Evolutionary conservation across 1,140 invertebrate species (phyloP).

Genomic region (Pollicipes pollicipes): DNA sequence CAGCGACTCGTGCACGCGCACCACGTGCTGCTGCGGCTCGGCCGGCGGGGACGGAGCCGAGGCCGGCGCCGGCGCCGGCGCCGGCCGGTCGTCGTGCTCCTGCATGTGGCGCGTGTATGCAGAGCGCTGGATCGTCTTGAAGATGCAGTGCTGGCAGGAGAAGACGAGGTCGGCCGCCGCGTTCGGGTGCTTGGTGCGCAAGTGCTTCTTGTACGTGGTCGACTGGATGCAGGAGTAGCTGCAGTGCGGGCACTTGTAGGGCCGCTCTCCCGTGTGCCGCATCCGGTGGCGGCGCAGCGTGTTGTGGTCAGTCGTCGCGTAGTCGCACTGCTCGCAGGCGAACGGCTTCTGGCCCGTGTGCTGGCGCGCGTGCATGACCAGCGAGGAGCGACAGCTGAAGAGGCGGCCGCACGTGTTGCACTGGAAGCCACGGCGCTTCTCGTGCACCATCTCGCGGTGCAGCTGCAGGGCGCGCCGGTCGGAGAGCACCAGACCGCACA

Average conservation of each 20-base stretch:
- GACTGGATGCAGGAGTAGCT: constrained; percentile 47
- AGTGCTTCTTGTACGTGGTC: constrained; percentile 44
- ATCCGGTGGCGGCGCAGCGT: constrained; percentile 58
- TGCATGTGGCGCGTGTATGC: not conserved
- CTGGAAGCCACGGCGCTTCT: constrained; percentile 52
- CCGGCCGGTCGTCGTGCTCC: not conserved
- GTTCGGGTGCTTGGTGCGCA: constrained; percentile 42
- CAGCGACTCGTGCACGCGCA: not conserved
- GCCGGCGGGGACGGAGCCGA: no score
- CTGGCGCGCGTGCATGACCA: constrained; percentile 49
- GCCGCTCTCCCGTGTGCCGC: constrained; percentile 50
- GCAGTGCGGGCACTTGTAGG: constrained; percentile 50
- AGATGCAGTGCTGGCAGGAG: not conserved
- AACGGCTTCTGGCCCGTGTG: constrained; percentile 67
- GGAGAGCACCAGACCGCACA: constrained; percentile 47
- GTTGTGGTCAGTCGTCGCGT: constrained; percentile 59
- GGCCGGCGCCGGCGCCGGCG: no score
- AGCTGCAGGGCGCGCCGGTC: constrained; percentile 54
- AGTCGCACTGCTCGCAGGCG: constrained; percentile 53
- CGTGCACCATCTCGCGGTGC: constrained; percentile 57
- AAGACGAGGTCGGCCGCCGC: not conserved
- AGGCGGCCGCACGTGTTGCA: constrained; percentile 58
- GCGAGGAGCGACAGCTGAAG: constrained; percentile 37
- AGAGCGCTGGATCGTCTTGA: constrained; percentile 1
- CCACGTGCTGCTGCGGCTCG: not conserved